These are phyloP conservation scores for Apteryx mantelli DNA, from an alignment of 2,113 vertebrate species.

Conservation along the genomic window DNA sequence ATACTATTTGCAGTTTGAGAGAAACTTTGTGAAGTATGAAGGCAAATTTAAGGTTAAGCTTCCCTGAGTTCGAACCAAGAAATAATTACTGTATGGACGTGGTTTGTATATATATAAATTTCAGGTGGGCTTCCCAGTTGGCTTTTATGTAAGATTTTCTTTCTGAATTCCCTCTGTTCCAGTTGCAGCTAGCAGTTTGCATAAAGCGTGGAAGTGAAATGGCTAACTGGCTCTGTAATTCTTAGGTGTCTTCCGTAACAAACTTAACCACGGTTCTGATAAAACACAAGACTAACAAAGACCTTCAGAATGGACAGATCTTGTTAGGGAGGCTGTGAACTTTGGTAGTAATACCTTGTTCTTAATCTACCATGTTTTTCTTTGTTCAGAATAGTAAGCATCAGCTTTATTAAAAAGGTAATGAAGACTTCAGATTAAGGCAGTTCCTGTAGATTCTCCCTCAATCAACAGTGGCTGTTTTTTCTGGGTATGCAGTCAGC, in stretches of 20 bases:
- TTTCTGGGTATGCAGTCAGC: not conserved
- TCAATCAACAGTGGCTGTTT: fast-evolving
- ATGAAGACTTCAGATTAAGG: fast-evolving
- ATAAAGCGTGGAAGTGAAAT: not conserved
- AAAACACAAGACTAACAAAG: not conserved
- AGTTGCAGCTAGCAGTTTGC: not conserved
- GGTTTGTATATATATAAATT: not conserved
- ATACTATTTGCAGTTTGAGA: not conserved
- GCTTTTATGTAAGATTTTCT: not conserved
- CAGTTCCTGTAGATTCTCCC: not conserved
- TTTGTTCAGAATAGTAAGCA: not conserved
- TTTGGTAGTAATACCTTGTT: not conserved
- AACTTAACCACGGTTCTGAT: not conserved
- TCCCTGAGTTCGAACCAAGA: not conserved
- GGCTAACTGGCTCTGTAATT: not conserved
- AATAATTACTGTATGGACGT: not conserved
- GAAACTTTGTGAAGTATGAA: not conserved
- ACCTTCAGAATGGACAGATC: not conserved
- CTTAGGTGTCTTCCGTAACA: not conserved
- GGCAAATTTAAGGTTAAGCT: not conserved
- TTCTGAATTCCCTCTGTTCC: not conserved
- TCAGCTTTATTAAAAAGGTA: fast-evolving
- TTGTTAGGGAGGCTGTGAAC: not conserved
- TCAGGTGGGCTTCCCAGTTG: not conserved
- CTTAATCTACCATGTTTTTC: not conserved